phyloP scores from a whole-genome alignment of 1,140 invertebrate species.

The Bathynomus jamesi region DNA sequence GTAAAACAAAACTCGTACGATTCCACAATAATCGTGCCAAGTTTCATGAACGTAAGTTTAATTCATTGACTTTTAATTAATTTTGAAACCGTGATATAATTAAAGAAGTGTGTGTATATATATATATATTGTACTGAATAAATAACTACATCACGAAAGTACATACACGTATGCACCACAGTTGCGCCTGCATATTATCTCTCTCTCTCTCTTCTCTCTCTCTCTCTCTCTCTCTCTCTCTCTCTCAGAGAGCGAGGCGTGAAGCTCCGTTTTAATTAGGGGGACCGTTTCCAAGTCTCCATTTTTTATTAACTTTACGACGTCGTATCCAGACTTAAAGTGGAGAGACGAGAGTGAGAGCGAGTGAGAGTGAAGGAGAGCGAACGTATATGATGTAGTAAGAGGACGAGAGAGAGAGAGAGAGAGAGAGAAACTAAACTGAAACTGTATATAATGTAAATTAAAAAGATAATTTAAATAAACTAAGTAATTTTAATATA shows the following conservation, averaged over 20 bases:
- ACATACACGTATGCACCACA: background rate
- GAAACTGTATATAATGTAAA: no score
- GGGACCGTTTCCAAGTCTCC: no score
- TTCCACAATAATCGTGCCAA: no score
- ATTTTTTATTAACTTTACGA: no score
- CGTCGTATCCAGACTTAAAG: no score
- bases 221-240: no score
- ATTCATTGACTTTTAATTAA: background rate
- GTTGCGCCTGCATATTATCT: background rate
- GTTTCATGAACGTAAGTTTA: background rate
- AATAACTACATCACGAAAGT: background rate
- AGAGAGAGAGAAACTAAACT: constrained; percentile 3
- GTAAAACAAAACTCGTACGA: no score
- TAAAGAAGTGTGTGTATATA: constrained; percentile 4
- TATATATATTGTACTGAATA: constrained; percentile 2
- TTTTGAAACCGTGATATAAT: background rate
- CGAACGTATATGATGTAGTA: background rate
- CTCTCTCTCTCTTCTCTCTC: no score
- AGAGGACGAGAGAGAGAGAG: constrained; percentile 9
- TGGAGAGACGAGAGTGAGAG: background rate
- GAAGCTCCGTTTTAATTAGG: no score
- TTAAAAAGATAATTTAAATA: background rate
- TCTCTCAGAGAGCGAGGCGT: no score
- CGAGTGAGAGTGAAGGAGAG: background rate
- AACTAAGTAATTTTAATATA: background rate